phyloP scores from a whole-genome alignment of 30 jellyfish, hydroid and myxozoan species.

The Turritopsis rubra region DNA sequence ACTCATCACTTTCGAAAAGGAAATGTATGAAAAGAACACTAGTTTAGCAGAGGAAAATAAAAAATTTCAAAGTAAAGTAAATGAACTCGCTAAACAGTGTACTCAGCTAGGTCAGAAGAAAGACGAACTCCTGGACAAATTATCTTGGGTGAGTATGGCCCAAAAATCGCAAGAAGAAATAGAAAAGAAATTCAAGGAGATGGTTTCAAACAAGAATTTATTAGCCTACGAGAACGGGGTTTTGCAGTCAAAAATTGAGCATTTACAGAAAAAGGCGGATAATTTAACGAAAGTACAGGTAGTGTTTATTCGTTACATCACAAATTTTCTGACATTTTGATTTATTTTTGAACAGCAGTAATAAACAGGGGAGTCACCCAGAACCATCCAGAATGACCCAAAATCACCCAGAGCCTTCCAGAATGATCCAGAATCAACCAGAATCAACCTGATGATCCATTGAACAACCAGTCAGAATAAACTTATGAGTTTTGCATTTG shows the following conservation, averaged over 20 bases:
- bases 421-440: too few relatives aligned
- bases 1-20: not conserved
- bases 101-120: conserved; percentile 22
- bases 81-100: conserved; percentile 1
- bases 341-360: too few relatives aligned
- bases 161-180: conserved; percentile 59
- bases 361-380: too few relatives aligned
- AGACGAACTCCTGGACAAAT: conserved; percentile 15
- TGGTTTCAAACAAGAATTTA: conserved; percentile 37
- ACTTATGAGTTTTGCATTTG: too few relatives aligned
- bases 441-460: too few relatives aligned
- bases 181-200: conserved; percentile 46
- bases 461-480: too few relatives aligned
- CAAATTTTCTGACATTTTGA: too few relatives aligned
- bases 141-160: conserved; percentile 36
- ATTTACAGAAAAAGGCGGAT: not conserved
- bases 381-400: too few relatives aligned
- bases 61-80: conserved; percentile 21
- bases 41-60: not conserved
- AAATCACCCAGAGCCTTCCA: too few relatives aligned
- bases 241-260: conserved; percentile 47
- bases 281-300: not conserved
- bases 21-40: not conserved
- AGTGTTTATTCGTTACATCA: not conserved
- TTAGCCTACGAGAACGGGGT: conserved; percentile 72